Percentiles rank a stretch among this genome's conserved stretches.
These are phyloP conservation scores for Timandra comae DNA, from an alignment of 2,888 invertebrate species.

Conservation along the genomic window DNA sequence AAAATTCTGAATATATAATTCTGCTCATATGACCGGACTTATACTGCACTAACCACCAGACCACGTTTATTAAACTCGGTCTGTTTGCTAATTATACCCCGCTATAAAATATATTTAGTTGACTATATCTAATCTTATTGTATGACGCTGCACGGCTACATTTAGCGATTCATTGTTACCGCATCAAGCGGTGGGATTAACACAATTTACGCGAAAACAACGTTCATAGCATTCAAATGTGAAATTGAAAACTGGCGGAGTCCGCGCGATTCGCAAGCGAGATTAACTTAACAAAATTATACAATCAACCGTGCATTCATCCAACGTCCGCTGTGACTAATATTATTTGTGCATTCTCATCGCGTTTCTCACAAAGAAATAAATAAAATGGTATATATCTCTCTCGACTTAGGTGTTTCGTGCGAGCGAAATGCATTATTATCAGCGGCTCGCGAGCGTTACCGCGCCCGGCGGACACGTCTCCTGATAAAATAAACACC, in stretches of 20 bases:
- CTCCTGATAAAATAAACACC: constrained; percentile 45
- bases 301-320: constrained; percentile 57
- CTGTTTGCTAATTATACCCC: too few relatives aligned
- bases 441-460: constrained; percentile 29
- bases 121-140: too few relatives aligned
- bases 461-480: constrained; percentile 42
- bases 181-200: constrained; percentile 28
- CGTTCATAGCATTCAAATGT: constrained; percentile 44
- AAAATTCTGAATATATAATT: too few relatives aligned
- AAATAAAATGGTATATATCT: constrained; percentile 19
- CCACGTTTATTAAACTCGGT: too few relatives aligned
- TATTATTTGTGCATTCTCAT: constrained; percentile 23
- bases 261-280: constrained; percentile 39
- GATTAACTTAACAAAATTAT: constrained; percentile 59
- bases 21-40: too few relatives aligned
- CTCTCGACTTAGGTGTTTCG: constrained; percentile 32
- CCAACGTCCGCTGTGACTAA: constrained; percentile 19
- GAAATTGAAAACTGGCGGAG: constrained; percentile 52
- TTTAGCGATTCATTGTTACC: constrained; percentile 24
- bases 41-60: too few relatives aligned
- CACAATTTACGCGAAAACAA: constrained; percentile 45
- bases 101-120: too few relatives aligned
- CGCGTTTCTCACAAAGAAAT: constrained; percentile 18
- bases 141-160: too few relatives aligned
- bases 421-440: constrained; percentile 43